A percentile compares a stretch with the other conserved stretches of the same genome.
Conservation (phyloP, 2,888 invertebrate genomes). For the Ophonus ardosiacus region DNA sequence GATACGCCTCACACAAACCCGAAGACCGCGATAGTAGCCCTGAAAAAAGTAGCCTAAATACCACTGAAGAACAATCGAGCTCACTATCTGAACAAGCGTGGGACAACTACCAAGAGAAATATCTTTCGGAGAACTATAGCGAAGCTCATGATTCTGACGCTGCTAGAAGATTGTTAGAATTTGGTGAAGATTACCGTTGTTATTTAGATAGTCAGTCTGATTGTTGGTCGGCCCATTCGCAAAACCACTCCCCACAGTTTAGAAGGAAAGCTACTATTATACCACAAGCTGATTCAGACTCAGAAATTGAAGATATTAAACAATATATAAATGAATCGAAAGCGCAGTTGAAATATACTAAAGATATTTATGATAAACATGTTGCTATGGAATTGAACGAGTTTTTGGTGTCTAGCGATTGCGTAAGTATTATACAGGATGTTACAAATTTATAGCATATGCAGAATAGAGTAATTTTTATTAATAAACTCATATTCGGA, state of each 20-base stretch:
- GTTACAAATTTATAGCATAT: too few relatives aligned
- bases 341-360: slow-evolving; percentile 72
- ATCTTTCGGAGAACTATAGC: slow-evolving; percentile 93
- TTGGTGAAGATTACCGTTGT: slow-evolving; percentile 93
- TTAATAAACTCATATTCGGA: too few relatives aligned
- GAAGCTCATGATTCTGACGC: slow-evolving; percentile 92
- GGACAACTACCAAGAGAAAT: slow-evolving; percentile 97
- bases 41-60: slow-evolving; percentile 79
- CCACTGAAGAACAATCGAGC: slow-evolving; percentile 87
- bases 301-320: slow-evolving; percentile 73
- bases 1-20: slow-evolving; percentile 72
- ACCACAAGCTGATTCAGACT: slow-evolving; percentile 72
- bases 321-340: slow-evolving; percentile 73
- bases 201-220: slow-evolving; percentile 94
- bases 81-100: slow-evolving; percentile 95
- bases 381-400: slow-evolving; percentile 71
- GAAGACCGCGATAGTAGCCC: slow-evolving; percentile 73
- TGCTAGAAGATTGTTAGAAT: slow-evolving; percentile 88
- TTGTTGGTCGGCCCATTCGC: slow-evolving; percentile 88
- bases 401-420: slow-evolving; percentile 72
- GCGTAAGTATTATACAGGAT: slow-evolving; percentile 74
- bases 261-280: slow-evolving; percentile 69
- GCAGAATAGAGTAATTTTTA: too few relatives aligned
- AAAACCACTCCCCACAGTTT: slow-evolving; percentile 77
- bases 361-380: slow-evolving; percentile 72